A percentile compares a stretch with the other conserved stretches of the same genome.
Evolutionary conservation across 2,888 invertebrate genomes (phyloP).

Genomic region (Drosophila seclusa): DNA sequence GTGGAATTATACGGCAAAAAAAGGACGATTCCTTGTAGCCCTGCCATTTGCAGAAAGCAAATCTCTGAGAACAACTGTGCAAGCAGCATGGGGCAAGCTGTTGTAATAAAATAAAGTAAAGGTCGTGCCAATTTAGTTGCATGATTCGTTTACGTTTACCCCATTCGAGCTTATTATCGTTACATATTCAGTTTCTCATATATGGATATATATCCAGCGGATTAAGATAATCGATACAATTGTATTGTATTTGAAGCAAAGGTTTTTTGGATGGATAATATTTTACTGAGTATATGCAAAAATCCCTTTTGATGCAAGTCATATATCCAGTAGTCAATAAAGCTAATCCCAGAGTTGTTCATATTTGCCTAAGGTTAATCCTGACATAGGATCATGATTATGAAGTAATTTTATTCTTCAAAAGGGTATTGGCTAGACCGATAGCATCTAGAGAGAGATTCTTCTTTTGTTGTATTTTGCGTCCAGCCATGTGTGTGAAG

Average conservation of each 20-base stretch:
- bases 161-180: background rate
- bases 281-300: background rate
- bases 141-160: conserved; percentile 1
- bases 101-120: conserved; percentile 48
- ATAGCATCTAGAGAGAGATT: background rate
- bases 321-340: background rate
- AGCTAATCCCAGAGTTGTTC: background rate
- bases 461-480: conserved; percentile 8
- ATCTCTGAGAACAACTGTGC: conserved; percentile 37
- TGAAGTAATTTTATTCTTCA: background rate
- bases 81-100: conserved; percentile 41
- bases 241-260: background rate
- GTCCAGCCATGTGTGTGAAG: conserved; percentile 49
- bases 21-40: conserved; percentile 2
- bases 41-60: conserved; percentile 26
- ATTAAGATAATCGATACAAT: background rate
- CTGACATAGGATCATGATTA: background rate
- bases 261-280: background rate
- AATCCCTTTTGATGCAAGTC: background rate
- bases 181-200: background rate
- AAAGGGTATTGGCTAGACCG: background rate
- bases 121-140: conserved; percentile 34
- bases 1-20: conserved; percentile 33
- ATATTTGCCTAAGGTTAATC: background rate
- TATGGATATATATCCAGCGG: background rate